phyloP scores from a whole-genome alignment of 2,113 vertebrate species.

The Cettia cetti region DNA sequence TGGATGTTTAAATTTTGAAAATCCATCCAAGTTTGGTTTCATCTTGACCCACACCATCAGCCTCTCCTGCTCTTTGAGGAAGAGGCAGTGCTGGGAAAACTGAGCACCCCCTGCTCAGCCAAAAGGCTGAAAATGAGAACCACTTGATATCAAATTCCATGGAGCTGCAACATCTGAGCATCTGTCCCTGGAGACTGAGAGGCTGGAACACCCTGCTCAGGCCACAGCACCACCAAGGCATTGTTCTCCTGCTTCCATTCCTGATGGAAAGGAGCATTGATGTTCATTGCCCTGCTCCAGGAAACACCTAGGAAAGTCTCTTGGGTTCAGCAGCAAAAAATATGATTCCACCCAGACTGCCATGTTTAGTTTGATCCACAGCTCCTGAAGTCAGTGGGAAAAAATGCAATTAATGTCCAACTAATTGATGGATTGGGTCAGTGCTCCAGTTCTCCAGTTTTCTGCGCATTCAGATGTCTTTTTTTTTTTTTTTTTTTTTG shows the following conservation, averaged over 20 bases:
- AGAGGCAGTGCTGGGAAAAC: not conserved
- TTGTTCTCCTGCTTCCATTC: not conserved
- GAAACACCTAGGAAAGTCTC: not conserved
- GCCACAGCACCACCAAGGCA: not conserved
- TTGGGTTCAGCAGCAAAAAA: not conserved
- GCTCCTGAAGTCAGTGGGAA: constrained; percentile 45
- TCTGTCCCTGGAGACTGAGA: not conserved
- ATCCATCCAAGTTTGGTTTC: not conserved
- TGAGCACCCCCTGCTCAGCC: not conserved
- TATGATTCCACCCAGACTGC: not conserved
- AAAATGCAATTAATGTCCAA: constrained; percentile 53
- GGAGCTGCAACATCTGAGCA: not conserved
- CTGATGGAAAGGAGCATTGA: not conserved
- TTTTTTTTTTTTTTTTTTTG: not conserved
- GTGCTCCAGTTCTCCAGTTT: not conserved
- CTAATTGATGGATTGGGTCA: constrained; percentile 43
- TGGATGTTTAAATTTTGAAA: not conserved
- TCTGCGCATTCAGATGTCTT: not conserved
- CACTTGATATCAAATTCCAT: not conserved
- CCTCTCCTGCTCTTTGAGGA: not conserved
- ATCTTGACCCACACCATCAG: not conserved
- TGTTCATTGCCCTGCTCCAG: not conserved
- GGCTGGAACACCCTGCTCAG: not conserved
- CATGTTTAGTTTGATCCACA: not conserved
- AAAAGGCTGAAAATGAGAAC: not conserved